Conservation (phyloP, 2,113 vertebrate genomes). For the Raja brachyura region DNA sequence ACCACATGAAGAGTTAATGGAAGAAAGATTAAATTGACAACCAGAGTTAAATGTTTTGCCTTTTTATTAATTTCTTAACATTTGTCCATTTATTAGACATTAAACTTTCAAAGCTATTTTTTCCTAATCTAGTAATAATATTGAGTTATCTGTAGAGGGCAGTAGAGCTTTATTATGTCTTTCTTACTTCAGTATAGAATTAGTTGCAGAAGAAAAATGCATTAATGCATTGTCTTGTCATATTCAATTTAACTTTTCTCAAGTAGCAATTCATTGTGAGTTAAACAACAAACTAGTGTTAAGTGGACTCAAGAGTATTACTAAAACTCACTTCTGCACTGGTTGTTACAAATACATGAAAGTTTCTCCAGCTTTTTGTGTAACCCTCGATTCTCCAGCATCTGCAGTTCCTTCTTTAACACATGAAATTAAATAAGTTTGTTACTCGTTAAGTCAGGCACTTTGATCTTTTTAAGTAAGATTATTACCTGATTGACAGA, state of each 20-base stretch:
- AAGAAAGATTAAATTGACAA: not conserved
- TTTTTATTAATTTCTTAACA: not conserved
- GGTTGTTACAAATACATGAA: not conserved
- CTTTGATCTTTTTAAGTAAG: not conserved
- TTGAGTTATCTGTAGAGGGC: constrained; percentile 25
- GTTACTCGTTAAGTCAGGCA: not conserved
- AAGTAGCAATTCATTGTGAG: not conserved
- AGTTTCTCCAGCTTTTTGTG: too few species aligned
- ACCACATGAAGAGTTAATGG: not conserved
- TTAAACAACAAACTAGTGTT: constrained; percentile 19
- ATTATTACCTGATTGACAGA: not conserved
- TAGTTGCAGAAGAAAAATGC: not conserved
- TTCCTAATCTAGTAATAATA: not conserved
- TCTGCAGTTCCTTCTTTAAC: too few species aligned
- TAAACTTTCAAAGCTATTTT: not conserved
- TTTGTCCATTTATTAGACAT: not conserved
- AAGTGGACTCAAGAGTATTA: not conserved
- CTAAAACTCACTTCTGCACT: not conserved
- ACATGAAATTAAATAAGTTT: not conserved
- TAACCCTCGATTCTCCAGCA: too few species aligned
- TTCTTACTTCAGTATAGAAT: not conserved
- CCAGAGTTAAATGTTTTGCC: not conserved
- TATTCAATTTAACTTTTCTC: not conserved
- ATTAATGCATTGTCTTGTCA: not conserved
- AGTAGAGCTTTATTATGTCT: constrained; percentile 14